Conservation (phyloP, 2,888 invertebrate species). For the Drosophila macrospina region DNA sequence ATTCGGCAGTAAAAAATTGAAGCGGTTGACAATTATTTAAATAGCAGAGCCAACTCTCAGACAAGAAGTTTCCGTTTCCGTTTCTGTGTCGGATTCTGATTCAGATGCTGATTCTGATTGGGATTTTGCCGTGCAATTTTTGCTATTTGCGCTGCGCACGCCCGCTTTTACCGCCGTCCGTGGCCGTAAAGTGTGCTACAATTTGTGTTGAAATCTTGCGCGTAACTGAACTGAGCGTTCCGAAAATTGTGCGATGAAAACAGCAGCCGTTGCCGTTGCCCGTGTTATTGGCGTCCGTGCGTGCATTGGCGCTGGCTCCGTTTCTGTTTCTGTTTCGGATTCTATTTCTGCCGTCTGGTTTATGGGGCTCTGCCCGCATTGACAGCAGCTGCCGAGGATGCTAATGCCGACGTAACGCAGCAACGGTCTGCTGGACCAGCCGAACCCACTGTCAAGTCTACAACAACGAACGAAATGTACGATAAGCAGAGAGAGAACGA, state of each 20-base stretch:
- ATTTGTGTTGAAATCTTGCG: constrained; percentile 78
- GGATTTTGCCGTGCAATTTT: constrained; percentile 56
- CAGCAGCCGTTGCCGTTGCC: constrained; percentile 54
- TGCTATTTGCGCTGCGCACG: constrained; percentile 65
- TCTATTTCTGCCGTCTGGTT: constrained; percentile 8
- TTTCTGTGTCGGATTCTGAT: constrained; percentile 44
- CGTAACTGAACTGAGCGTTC: constrained; percentile 70
- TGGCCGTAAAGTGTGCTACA: constrained; percentile 68
- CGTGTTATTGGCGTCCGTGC: constrained; percentile 13
- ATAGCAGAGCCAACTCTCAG: constrained; percentile 39
- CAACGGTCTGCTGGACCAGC: constrained; percentile 46
- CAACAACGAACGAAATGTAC: constrained; percentile 14
- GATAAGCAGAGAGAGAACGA: background rate
- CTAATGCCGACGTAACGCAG: constrained; percentile 33
- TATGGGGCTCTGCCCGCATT: constrained; percentile 4
- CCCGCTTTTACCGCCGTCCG: constrained; percentile 65
- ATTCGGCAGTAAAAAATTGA: constrained; percentile 13
- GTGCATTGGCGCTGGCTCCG: constrained; percentile 69
- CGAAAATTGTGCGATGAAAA: constrained; percentile 24
- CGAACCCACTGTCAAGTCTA: constrained; percentile 51
- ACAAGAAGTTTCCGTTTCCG: constrained; percentile 58
- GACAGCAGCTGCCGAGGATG: constrained; percentile 49
- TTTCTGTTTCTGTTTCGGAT: constrained; percentile 53
- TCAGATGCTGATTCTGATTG: constrained; percentile 50
- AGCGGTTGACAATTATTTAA: constrained; percentile 50